Evolutionary conservation across 2,797 vertebrate species (phyloP).

Genomic region (Bryconaethiops microstoma): DNA sequence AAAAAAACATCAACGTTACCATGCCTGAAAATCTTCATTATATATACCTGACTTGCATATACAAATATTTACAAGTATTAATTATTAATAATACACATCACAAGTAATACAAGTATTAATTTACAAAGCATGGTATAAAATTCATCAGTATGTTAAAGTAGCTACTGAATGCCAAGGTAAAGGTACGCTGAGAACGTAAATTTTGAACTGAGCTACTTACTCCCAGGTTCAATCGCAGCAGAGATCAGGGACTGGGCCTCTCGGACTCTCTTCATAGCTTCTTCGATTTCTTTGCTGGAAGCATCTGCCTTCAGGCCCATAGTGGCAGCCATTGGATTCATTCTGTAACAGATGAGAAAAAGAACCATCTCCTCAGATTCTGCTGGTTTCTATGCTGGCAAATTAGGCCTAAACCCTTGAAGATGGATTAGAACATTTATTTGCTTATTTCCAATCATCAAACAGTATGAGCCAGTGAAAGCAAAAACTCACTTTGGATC

Average conservation of each 20-base stretch:
- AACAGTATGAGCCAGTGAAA: too few species aligned
- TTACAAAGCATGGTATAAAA: too few species aligned
- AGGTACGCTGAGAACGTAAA: neutral
- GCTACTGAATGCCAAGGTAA: neutral
- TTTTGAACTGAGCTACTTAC: conserved; percentile 62
- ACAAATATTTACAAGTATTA: too few species aligned
- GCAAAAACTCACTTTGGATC: conserved; percentile 91
- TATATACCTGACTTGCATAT: too few species aligned
- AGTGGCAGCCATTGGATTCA: conserved; percentile 93
- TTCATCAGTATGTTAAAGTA: neutral
- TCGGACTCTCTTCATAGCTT: conserved; percentile 96
- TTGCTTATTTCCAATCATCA: neutral
- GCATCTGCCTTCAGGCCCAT: conserved; percentile 91
- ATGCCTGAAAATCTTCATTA: too few species aligned
- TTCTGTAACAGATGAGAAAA: conserved; percentile 66
- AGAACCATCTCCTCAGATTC: neutral
- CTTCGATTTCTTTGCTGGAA: conserved; percentile 97
- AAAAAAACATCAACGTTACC: neutral
- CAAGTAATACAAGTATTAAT: too few species aligned
- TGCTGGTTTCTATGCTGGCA: neutral
- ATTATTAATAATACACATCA: too few species aligned
- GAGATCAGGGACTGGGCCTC: conserved; percentile 98
- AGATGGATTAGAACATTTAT: neutral
- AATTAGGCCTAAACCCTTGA: too few species aligned
- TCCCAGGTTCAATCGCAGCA: conserved; percentile 95